Percentiles rank a stretch among this genome's conserved stretches.
phyloP scores from a whole-genome alignment of 2,888 invertebrate genomes.

The Cantharis rustica region DNA sequence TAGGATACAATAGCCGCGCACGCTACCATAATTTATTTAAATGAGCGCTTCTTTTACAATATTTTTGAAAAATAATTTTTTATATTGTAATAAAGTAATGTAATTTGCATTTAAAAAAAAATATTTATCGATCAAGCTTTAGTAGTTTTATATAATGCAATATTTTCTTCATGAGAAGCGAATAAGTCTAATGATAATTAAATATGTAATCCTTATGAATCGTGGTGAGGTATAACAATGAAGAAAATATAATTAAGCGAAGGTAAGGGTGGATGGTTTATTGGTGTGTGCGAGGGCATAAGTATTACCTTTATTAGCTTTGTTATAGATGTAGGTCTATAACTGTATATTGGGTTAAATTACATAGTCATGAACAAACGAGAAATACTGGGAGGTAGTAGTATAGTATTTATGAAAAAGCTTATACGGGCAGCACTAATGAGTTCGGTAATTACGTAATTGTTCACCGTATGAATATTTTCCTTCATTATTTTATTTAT shows the following conservation, averaged over 20 bases:
- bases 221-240: not conserved
- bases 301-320: conserved; percentile 23
- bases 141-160: not conserved
- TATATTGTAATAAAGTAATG: too few species aligned
- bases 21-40: too few species aligned
- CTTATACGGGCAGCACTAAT: not conserved
- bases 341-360: not conserved
- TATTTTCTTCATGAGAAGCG: not conserved
- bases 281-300: conserved; percentile 12
- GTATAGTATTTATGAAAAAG: not conserved
- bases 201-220: not conserved
- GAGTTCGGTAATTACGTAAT: not conserved
- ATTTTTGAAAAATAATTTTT: too few species aligned
- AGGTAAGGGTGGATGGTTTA: conserved; percentile 13
- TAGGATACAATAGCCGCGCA: too few species aligned
- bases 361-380: conserved; percentile 10
- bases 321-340: conserved; percentile 20
- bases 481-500: not conserved
- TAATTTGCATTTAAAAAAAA: too few species aligned
- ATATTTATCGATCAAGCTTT: too few species aligned
- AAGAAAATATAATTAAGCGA: conserved; percentile 1
- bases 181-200: not conserved
- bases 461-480: not conserved
- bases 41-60: too few species aligned
- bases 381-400: conserved; percentile 12